These are phyloP conservation scores for Monodelphis domestica DNA, from an alignment of 2,797 vertebrate genomes.

Conservation along the genomic window DNA sequence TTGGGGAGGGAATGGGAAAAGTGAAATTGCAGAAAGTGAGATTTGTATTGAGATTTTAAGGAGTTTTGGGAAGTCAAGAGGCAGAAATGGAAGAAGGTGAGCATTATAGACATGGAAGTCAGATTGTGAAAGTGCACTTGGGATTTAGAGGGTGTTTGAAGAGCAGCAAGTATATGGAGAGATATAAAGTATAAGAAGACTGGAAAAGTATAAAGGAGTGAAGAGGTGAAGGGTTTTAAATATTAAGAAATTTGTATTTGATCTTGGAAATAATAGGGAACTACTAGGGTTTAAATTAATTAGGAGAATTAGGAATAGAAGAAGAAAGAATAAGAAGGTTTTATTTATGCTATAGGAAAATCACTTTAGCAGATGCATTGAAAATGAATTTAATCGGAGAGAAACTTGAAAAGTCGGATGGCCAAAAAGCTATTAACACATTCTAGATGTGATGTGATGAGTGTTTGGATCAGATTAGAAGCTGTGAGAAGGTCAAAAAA, in stretches of 20 bases:
- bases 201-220: not conserved
- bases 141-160: not conserved
- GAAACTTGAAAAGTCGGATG: too few species aligned
- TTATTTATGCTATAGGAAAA: too few species aligned
- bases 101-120: too few species aligned
- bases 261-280: not conserved
- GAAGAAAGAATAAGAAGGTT: too few species aligned
- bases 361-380: too few species aligned
- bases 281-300: too few species aligned
- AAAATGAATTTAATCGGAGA: too few species aligned
- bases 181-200: not conserved
- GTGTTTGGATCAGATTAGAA: too few species aligned
- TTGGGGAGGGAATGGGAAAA: not conserved
- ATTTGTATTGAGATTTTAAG: not conserved
- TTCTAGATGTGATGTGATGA: too few species aligned
- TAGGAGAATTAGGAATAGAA: too few species aligned
- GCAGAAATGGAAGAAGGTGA: not conserved
- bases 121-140: not conserved
- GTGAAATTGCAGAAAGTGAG: not conserved
- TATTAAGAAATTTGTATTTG: not conserved
- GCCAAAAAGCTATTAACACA: too few species aligned
- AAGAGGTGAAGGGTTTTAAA: too few species aligned
- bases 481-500: not conserved
- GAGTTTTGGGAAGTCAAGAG: not conserved
- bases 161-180: not conserved